Evolutionary conservation across 2,888 invertebrate species (phyloP).

Genomic region (Aromia moschata): DNA sequence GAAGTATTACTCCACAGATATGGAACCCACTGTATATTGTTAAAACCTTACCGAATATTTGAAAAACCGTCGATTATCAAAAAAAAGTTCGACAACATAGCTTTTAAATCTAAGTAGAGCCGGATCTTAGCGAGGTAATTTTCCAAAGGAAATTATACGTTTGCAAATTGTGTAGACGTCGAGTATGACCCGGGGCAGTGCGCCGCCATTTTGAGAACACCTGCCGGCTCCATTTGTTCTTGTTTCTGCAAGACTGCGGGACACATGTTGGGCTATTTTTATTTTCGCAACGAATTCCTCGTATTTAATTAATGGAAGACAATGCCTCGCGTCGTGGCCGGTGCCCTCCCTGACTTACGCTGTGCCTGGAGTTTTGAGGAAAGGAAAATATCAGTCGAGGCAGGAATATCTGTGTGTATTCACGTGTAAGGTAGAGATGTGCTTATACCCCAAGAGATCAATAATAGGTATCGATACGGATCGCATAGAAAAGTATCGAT

Average conservation of each 20-base stretch:
- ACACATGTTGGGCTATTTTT: constrained; percentile 50
- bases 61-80: too few relatives aligned
- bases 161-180: constrained; percentile 25
- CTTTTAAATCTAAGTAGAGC: neutral
- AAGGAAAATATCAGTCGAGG: constrained; percentile 2
- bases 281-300: constrained; percentile 37
- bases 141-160: constrained; percentile 20
- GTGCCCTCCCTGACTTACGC: constrained; percentile 3
- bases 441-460: too few relatives aligned
- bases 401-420: too few relatives aligned
- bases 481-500: too few relatives aligned
- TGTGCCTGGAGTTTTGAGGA: constrained; percentile 19
- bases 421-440: too few relatives aligned
- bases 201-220: constrained; percentile 57
- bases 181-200: constrained; percentile 37
- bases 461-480: too few relatives aligned
- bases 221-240: constrained; percentile 57
- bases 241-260: constrained; percentile 54
- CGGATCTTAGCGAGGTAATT: constrained; percentile 16
- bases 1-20: too few relatives aligned
- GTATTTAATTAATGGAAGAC: constrained; percentile 37
- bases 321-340: constrained; percentile 20
- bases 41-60: too few relatives aligned
- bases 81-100: too few relatives aligned
- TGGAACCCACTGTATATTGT: too few relatives aligned